These are phyloP conservation scores for Acrocephalus scirpaceus DNA, from an alignment of 2,797 vertebrate genomes.

Conservation along the genomic window DNA sequence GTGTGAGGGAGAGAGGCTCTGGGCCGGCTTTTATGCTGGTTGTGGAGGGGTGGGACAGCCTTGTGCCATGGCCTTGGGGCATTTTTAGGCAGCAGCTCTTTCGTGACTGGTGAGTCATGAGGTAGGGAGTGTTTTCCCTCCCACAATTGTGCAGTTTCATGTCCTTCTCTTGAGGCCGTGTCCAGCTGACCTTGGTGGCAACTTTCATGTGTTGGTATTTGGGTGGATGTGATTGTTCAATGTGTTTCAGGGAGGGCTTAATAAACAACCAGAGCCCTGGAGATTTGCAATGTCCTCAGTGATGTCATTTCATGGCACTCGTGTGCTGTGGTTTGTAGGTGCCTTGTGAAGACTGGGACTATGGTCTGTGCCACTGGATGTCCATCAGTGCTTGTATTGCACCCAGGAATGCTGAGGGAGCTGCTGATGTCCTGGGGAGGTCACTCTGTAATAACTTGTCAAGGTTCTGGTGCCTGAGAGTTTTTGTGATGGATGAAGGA, in stretches of 20 bases:
- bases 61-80: background rate
- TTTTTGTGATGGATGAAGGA: rapidly evolving
- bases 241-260: background rate
- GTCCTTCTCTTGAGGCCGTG: rapidly evolving
- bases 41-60: rapidly evolving
- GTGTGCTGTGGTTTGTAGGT: rapidly evolving
- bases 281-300: rapidly evolving
- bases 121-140: background rate
- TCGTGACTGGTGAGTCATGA: rapidly evolving
- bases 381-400: background rate
- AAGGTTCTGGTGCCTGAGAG: rapidly evolving
- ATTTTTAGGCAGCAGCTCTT: background rate
- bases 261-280: background rate
- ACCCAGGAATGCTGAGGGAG: background rate
- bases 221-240: background rate
- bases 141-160: rapidly evolving
- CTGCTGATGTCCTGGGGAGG: background rate
- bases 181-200: background rate
- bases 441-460: rapidly evolving
- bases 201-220: background rate
- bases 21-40: background rate
- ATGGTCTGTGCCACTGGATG: rapidly evolving
- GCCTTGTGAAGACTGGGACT: too few species aligned
- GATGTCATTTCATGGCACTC: rapidly evolving
- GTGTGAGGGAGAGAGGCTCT: background rate